Conservation (phyloP, 1,140 invertebrate genomes). For the Drosophila simulans region DNA sequence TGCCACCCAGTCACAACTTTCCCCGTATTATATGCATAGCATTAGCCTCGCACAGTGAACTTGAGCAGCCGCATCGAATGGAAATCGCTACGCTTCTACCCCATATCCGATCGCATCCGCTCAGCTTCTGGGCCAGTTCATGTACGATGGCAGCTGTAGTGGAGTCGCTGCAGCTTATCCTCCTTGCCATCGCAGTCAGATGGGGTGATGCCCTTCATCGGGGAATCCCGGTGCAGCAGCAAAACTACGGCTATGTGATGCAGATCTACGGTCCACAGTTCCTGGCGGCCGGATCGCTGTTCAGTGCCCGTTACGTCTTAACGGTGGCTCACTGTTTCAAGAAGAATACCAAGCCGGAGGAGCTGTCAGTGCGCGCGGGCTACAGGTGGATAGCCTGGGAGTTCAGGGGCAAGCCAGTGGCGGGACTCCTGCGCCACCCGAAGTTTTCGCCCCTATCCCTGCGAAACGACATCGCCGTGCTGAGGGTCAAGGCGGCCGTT, state of each 20-base stretch:
- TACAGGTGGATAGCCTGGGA: background rate
- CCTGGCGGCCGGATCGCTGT: slow-evolving; percentile 8
- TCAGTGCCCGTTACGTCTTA: slow-evolving; percentile 13
- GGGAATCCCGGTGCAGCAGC: background rate
- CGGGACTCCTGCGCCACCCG: background rate
- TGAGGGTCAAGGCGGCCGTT: slow-evolving; percentile 2
- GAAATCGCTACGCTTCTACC: background rate
- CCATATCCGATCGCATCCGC: slow-evolving; percentile 3
- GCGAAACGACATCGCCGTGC: slow-evolving; percentile 18
- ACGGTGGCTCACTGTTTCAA: slow-evolving; percentile 22
- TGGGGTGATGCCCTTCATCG: background rate
- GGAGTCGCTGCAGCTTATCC: background rate
- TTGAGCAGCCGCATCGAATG: background rate
- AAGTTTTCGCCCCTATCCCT: background rate
- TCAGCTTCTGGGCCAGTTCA: background rate
- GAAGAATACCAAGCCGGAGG: background rate
- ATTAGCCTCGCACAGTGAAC: background rate
- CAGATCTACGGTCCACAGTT: slow-evolving; percentile 29
- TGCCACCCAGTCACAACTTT: too few species aligned
- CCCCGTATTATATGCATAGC: too few species aligned
- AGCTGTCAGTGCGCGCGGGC: slow-evolving; percentile 16
- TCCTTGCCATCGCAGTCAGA: background rate
- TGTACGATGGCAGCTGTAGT: background rate
- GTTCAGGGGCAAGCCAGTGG: background rate
- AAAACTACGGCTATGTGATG: slow-evolving; percentile 6